Evolutionary conservation across 2,888 invertebrate species (phyloP).

Genomic region (Polydrusus pterygomalis): DNA sequence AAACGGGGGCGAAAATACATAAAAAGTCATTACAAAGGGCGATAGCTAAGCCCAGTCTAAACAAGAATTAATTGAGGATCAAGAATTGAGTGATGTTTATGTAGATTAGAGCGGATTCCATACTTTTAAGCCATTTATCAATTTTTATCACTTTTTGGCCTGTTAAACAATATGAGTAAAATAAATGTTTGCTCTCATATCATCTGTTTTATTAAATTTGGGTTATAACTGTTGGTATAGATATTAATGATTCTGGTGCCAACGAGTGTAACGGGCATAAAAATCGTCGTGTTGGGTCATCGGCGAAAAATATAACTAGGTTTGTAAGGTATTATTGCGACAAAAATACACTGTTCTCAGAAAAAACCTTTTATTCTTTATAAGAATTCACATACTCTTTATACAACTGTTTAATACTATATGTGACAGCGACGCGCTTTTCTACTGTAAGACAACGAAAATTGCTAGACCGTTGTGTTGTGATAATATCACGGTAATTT

Average conservation of each 20-base stretch:
- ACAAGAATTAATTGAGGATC: constrained; percentile 53
- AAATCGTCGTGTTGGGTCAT: too few species aligned
- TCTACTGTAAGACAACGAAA: too few species aligned
- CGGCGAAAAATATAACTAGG: too few species aligned
- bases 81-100: constrained; percentile 51
- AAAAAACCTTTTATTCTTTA: too few species aligned
- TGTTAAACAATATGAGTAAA: constrained; percentile 38
- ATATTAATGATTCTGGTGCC: not conserved
- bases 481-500: too few species aligned
- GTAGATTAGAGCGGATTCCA: constrained; percentile 43
- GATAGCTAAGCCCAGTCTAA: constrained; percentile 18
- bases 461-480: too few species aligned
- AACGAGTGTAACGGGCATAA: too few species aligned
- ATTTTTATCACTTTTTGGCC: constrained; percentile 44
- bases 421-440: too few species aligned
- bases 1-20: constrained; percentile 12
- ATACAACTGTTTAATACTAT: too few species aligned
- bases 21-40: constrained; percentile 26
- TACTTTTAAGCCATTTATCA: constrained; percentile 50
- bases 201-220: constrained; percentile 18
- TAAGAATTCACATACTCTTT: too few species aligned
- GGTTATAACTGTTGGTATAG: not conserved
- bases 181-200: constrained; percentile 46
- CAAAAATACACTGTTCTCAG: too few species aligned
- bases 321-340: too few species aligned